These are phyloP conservation scores for Sander vitreus DNA, from an alignment of 2,113 vertebrate species.

Conservation along the genomic window DNA sequence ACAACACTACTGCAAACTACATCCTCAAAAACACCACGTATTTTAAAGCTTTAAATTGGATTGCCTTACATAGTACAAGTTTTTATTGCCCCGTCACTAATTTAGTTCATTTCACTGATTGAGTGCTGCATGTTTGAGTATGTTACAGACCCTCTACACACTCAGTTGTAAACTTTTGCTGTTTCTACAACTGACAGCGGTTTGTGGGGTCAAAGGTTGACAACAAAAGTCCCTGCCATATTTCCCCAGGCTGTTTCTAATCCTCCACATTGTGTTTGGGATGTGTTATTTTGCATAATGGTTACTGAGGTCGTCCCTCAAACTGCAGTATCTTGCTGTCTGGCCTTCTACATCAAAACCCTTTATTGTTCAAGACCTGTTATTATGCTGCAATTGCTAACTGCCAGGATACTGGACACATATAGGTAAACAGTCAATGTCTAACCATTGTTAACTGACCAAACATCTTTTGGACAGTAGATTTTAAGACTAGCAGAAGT, in stretches of 20 bases:
- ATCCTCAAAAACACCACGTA: background rate
- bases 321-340: constrained; percentile 7
- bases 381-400: constrained; percentile 6
- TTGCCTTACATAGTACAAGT: background rate
- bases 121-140: background rate
- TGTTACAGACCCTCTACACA: background rate
- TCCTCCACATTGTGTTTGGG: constrained; percentile 1
- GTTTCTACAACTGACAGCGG: constrained; percentile 65
- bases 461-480: background rate
- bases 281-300: constrained; percentile 32
- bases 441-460: constrained; percentile 12
- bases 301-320: background rate
- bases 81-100: background rate
- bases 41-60: background rate
- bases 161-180: constrained; percentile 21
- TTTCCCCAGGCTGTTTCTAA: background rate
- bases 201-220: constrained; percentile 77
- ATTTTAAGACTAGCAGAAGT: background rate
- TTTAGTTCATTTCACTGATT: background rate
- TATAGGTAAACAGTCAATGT: constrained; percentile 14
- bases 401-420: constrained; percentile 30
- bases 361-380: constrained; percentile 17
- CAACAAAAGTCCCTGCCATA: constrained; percentile 21
- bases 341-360: background rate
- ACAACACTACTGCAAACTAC: background rate